Evolutionary conservation across 2,113 vertebrate species (phyloP), one percentile per base, ranked within the genome.

Genomic region (Psephotus haematonotus): DNA sequence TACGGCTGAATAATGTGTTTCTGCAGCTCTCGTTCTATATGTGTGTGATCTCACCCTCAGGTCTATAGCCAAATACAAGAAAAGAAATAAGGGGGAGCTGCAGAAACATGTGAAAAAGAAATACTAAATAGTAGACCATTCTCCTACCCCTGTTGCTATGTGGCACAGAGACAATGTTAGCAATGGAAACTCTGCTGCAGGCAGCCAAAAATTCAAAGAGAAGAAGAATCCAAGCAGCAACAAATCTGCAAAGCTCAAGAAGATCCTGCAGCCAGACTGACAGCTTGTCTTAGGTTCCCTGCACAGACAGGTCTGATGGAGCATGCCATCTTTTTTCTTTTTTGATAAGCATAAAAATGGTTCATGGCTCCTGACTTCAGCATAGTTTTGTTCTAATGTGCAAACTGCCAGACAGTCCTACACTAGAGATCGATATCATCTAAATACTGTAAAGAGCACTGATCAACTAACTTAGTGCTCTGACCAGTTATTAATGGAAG

Each of bases 31-130:
- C 57, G 27, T 69, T 93, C 93, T 88, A 80, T 74, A 79, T 29
- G 62, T n/a, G 60, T 89, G 86, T 96, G 96, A 97, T 92, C 91
- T 97, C 93, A 96, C 52, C 47, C 81, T 80, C 63, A 91, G 49
- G 83, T 92, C 74, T 79, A 76, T 6, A 92, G 96, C 93, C 96
- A 96, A 93, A 91, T 17, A 86, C 52, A 82, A 78, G 72, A 83
- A 85, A 96, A 95, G 43, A 92, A 93, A 63, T 69, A 95, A 76
- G 71, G 46, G 37, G 50, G 83, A 96, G 70, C 77, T 92, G 88
- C 81, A 96, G 88, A 95, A 94, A 92, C 93, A 85, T 55, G 81
- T 85, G 88, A 96, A 70, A 91, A 90, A 91, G 65, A 91, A 84
- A 76, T 55, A 91, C 37, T 88, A 93, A 78, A 52, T n/a, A 89